A percentile compares a stretch with the other conserved stretches of the same genome.
phyloP scores from a whole-genome alignment of 2,113 vertebrate genomes.

The Ciconia stormi region DNA sequence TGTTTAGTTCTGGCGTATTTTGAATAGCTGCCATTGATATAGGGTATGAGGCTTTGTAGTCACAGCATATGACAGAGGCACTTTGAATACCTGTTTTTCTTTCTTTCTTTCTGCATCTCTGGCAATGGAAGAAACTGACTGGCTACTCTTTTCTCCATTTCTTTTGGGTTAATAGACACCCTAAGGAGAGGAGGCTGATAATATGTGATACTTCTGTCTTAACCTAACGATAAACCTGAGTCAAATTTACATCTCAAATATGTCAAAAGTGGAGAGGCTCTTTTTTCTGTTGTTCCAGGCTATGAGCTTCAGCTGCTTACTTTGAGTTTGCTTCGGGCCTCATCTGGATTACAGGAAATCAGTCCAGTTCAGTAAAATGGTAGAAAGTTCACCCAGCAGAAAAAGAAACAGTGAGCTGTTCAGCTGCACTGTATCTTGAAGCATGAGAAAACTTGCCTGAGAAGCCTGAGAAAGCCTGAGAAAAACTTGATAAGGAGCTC shows the following conservation, averaged over 20 bases:
- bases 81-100: neutral
- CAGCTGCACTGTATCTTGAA: neutral
- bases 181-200: neutral
- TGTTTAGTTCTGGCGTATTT: neutral
- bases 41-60: neutral
- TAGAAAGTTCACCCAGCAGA: neutral
- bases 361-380: neutral
- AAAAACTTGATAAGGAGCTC: neutral
- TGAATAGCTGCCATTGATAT: neutral
- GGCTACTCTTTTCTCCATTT: neutral
- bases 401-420: neutral
- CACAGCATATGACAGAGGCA: neutral
- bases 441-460: too few species aligned
- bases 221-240: neutral
- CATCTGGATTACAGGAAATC: neutral
- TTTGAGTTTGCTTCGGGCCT: neutral
- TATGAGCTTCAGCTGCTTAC: neutral
- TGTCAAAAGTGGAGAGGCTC: neutral
- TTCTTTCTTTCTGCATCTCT: neutral
- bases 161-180: neutral
- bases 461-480: too few species aligned
- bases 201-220: neutral
- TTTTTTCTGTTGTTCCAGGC: neutral
- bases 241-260: neutral
- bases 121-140: neutral